These are phyloP conservation scores for Lucinisca nassula DNA, from an alignment of 2,888 invertebrate species.

Conservation along the genomic window DNA sequence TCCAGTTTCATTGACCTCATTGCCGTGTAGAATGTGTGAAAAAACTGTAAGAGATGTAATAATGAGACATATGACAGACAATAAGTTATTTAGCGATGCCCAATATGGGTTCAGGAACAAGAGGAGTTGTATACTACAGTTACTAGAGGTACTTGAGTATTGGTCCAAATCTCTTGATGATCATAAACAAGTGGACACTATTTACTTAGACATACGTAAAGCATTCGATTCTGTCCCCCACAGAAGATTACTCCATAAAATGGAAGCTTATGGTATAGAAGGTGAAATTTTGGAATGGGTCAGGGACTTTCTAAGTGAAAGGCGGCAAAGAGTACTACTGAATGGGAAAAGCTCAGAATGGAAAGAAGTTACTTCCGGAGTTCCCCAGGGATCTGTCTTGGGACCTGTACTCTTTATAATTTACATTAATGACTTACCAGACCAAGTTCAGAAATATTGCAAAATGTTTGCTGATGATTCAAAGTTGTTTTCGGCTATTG, in stretches of 20 bases:
- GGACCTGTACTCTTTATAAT: background rate
- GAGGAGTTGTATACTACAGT: too few relatives aligned
- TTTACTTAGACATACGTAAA: background rate
- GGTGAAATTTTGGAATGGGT: background rate
- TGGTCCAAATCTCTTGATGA: too few relatives aligned
- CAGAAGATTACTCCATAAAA: background rate
- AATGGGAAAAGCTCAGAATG: background rate
- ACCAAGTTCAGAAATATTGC: background rate
- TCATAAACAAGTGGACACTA: too few relatives aligned
- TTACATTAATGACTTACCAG: background rate
- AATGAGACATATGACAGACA: too few relatives aligned
- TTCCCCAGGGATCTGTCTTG: background rate
- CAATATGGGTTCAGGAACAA: too few relatives aligned
- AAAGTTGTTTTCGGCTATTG: background rate
- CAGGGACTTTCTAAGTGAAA: background rate
- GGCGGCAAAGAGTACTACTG: background rate
- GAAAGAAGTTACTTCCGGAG: background rate
- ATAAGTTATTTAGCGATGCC: too few relatives aligned
- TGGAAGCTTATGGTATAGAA: background rate
- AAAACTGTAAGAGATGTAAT: too few relatives aligned
- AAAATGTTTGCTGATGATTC: background rate
- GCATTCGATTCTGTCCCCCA: background rate
- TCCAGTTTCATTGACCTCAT: too few relatives aligned
- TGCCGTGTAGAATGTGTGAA: too few relatives aligned
- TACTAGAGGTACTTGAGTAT: too few relatives aligned